Evolutionary conservation across 2,888 invertebrate species (phyloP).

Genomic region (Cabera pusaria): DNA sequence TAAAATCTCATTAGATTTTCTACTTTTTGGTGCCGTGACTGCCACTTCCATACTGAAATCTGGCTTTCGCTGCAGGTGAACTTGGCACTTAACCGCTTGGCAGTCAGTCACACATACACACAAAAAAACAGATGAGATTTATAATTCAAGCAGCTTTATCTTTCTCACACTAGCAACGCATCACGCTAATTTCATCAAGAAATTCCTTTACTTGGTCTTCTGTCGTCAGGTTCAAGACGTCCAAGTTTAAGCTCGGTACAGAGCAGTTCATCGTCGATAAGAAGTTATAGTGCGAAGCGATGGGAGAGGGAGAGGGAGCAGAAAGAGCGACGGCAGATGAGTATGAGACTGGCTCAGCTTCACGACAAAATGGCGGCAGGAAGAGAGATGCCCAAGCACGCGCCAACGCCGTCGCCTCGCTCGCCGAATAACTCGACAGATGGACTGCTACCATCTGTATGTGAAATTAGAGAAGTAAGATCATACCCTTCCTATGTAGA

Average conservation of each 20-base stretch:
- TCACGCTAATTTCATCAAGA: slow-evolving; percentile 4
- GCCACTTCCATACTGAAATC: not conserved
- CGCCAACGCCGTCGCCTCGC: slow-evolving; percentile 88
- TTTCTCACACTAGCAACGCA: slow-evolving; percentile 3
- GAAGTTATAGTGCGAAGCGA: slow-evolving; percentile 91
- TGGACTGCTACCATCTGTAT: slow-evolving; percentile 91
- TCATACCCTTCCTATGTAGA: slow-evolving; percentile 49
- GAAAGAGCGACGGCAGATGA: slow-evolving; percentile 91
- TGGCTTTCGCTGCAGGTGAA: too few relatives aligned
- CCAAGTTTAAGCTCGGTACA: slow-evolving; percentile 94
- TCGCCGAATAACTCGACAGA: slow-evolving; percentile 92
- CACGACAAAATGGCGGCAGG: slow-evolving; percentile 85
- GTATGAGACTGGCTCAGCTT: slow-evolving; percentile 88
- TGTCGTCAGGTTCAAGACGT: slow-evolving; percentile 90
- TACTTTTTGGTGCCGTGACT: not conserved
- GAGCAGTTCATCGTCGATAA: slow-evolving; percentile 91
- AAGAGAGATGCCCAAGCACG: slow-evolving; percentile 73
- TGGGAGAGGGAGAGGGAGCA: slow-evolving; percentile 92
- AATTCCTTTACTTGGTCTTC: slow-evolving; percentile 16
- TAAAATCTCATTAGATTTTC: too few relatives aligned
- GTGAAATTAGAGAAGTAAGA: slow-evolving; percentile 90
- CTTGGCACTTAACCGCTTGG: too few relatives aligned
- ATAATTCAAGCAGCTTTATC: not conserved
- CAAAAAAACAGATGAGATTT: too few relatives aligned
- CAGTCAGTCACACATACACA: too few relatives aligned